These are phyloP conservation scores for Drosophila sp. DNA, from an alignment of 1,140 invertebrate genomes.

Conservation along the genomic window DNA sequence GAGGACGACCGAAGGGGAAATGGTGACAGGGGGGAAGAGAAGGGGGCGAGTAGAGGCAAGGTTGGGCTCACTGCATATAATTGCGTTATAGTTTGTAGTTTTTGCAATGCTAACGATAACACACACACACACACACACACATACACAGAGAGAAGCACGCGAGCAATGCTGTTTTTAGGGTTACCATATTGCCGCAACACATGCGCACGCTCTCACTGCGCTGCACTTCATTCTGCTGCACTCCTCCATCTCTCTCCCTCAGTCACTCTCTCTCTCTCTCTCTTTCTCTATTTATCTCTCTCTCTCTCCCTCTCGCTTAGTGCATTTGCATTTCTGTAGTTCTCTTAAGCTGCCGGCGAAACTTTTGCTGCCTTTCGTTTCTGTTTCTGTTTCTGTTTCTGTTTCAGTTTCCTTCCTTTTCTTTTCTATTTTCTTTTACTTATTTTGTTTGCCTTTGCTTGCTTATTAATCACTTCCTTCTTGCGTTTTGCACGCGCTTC, in stretches of 20 bases:
- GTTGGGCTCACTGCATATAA: constrained; percentile 60
- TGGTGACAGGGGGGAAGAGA: not conserved
- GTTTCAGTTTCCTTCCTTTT: too few relatives aligned
- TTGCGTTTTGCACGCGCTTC: constrained; percentile 49
- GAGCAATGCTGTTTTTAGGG: constrained; percentile 46
- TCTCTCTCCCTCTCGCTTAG: not conserved
- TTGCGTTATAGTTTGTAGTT: constrained; percentile 81
- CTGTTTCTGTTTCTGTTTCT: too few relatives aligned
- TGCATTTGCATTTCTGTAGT: constrained; percentile 38
- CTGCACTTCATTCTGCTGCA: constrained; percentile 13
- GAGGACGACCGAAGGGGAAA: not conserved
- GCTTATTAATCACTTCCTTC: constrained; percentile 72
- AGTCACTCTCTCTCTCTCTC: constrained; percentile 10
- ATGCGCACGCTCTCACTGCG: constrained; percentile 73
- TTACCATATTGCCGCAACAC: constrained; percentile 55
- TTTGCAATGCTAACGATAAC: constrained; percentile 68
- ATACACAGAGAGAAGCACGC: not conserved
- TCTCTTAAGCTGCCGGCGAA: constrained; percentile 46
- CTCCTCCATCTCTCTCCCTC: not conserved
- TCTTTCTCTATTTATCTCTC: not conserved
- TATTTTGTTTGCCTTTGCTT: constrained; percentile 49
- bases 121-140: constrained; percentile 56
- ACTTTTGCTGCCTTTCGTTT: constrained; percentile 6
- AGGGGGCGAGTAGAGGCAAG: not conserved
- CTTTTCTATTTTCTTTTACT: constrained; percentile 4